phyloP scores from a whole-genome alignment of 2,797 vertebrate species.

The Fringilla coelebs region DNA sequence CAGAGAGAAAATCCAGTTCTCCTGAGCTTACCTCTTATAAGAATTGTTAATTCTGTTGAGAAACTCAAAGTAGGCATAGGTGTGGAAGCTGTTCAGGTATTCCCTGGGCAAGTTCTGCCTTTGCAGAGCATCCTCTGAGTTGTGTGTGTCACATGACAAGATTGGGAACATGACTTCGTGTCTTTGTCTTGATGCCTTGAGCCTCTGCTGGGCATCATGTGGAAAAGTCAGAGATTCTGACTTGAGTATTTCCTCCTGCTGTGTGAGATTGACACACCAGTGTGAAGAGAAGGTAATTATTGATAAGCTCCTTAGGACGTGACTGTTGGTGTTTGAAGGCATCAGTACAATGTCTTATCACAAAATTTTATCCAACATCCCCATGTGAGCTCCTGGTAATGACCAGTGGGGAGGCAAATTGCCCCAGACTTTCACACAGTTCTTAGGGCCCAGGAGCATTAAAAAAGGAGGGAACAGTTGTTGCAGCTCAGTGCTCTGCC shows the following conservation, averaged over 20 bases:
- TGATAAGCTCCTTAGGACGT: neutral
- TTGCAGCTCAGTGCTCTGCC: neutral
- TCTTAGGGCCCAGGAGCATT: neutral
- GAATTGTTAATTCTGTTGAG: neutral
- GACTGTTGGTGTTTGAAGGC: neutral
- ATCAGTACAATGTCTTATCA: neutral
- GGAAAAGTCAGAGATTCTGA: neutral
- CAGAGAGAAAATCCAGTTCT: neutral
- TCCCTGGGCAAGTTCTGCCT: neutral
- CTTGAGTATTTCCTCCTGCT: neutral
- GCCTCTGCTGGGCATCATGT: neutral
- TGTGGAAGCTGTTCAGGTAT: neutral
- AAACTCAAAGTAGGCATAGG: neutral
- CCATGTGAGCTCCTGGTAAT: neutral
- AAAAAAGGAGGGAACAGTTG: neutral
- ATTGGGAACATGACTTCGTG: accelerated
- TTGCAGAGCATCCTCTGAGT: neutral
- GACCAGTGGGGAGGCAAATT: neutral
- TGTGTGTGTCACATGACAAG: neutral
- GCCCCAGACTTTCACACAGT: accelerated
- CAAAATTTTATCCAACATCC: neutral
- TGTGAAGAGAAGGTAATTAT: neutral
- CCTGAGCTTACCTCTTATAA: neutral
- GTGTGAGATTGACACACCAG: neutral
- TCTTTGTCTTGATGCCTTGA: neutral